Evolutionary conservation across 2,888 invertebrate species (phyloP), one percentile per base, ranked within the genome.

Genomic region (Autographa gamma): DNA sequence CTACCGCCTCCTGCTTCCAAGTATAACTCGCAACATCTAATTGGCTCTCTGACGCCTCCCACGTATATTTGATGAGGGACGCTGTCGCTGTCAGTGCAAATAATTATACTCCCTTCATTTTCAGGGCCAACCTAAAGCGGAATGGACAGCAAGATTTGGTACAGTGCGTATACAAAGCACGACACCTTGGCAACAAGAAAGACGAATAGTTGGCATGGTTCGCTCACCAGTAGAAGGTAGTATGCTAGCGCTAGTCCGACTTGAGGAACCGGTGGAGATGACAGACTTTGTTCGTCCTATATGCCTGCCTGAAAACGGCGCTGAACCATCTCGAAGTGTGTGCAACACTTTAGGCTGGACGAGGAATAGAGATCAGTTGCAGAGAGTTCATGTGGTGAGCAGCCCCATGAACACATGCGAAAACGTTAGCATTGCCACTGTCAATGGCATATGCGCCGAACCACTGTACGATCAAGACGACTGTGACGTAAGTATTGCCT

Each of bases 211-310:
- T 6, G 98, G 98, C 41, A 98, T 98, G 97, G 97, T 98, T 18
- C 98, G 98, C 82, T 98, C 98, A 0, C 98, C 98, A 0, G 98
- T 98, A 0, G 98, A 98, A 91, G 98, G 98, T 31, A 98, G 98
- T 82, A 98, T 98, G 76, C 96, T 98, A 7, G 98, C 98, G 0
- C 92, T 98, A 68, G 96, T 98, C 58, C 97, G 98, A 77, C 93
- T 98, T 54, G 98, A 98, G 61, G 97, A 97, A 69, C 96, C 98
- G 0, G 96, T 98, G 0, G 95, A 95, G 69, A 97, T 97, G 86
- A 98, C 98, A 0, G 98, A 98, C 91, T 98, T 98, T 87, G 97
- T 98, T 2, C 96, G 98, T 38, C 98, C 98, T 0, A 96, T 98
- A 79, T 98, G 98, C 87, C 91, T 98, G 52, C 97, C 98, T 0